Base-by-base conservation (phyloP, 2,888 invertebrate species). In the Cosmia pyralina region DNA sequence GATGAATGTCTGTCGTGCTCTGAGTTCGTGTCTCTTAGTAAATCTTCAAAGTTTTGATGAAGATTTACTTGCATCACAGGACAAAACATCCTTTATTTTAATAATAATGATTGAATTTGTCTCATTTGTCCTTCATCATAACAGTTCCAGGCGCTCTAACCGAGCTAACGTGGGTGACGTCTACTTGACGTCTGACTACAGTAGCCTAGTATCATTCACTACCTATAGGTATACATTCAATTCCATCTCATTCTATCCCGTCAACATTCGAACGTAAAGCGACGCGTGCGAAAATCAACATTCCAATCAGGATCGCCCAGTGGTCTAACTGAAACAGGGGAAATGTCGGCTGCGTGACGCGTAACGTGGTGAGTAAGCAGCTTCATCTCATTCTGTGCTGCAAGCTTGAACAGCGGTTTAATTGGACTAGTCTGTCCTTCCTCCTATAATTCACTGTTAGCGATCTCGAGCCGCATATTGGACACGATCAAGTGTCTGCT, bases 401-500 rank as follows among this genome's bases (percentile, higher is more conserved):
- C 52, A 44, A 53, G 41, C 34, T 41, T 59, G 44, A 50, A 22
- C 41, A 57, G 22, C n/a, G 38, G 28, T 1, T 58, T 67, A 74
- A 75, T 75, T 67, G 58, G 46, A 75, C 34, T 46, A 58, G 67
- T 58, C 75, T 58, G 41, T 69, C 41, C 60, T 55, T 50, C 48
- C 53, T 3, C 17, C 13, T 46, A 62, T 70, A 70, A 77, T 57
- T 70, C 62, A 53, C 44, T 44, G 22, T 57, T 77, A 57, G 62
- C 62, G n/a, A n/a, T n/a, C n/a, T n/a, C n/a, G 50, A 77, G 77
- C 55, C 22, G 55, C 22, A 57, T 48, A 75, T 70, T 75, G 48
- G 77, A 75, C 57, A 38, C 50, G 62, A 69, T 77, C 50, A 62
- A 62, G 60, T 77, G 62, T 57, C 57, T 13, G 76, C 48, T 65